Conservation (phyloP, 2,113 vertebrate species). For the Dicaeum eximium region DNA sequence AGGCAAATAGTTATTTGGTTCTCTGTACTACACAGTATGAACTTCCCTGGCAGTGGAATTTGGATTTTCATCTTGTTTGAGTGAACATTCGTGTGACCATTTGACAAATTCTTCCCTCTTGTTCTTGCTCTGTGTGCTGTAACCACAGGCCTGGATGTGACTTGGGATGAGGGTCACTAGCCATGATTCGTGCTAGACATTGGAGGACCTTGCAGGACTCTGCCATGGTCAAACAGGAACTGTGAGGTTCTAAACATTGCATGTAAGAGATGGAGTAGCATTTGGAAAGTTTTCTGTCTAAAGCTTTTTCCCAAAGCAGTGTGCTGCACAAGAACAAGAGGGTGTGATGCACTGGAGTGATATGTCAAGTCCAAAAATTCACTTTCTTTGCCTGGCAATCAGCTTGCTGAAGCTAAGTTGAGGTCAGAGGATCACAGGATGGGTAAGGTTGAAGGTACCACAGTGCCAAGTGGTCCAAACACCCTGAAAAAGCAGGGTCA, state of each 20-base stretch:
- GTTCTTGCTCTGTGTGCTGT: background rate
- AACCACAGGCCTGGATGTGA: background rate
- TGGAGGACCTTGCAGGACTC: background rate
- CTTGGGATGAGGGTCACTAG: background rate
- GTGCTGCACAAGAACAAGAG: background rate
- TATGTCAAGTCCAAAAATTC: background rate
- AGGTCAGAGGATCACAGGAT: background rate
- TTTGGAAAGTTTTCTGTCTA: background rate
- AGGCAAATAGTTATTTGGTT: background rate
- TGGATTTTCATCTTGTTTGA: background rate
- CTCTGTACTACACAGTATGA: background rate
- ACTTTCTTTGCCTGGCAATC: background rate
- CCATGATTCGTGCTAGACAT: background rate
- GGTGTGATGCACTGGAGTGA: background rate
- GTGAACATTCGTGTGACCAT: background rate
- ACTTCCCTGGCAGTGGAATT: background rate
- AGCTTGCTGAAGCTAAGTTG: background rate
- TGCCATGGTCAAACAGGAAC: background rate
- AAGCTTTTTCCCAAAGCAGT: background rate
- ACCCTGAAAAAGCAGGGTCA: background rate
- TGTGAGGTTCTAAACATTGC: background rate
- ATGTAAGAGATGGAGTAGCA: background rate
- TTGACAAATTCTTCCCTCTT: background rate
- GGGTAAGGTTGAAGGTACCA: background rate
- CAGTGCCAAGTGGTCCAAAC: background rate